A percentile compares a stretch with the other conserved stretches of the same genome.
Evolutionary conservation across 2,888 invertebrate genomes (phyloP).

Genomic region (Periphyllus acericola): DNA sequence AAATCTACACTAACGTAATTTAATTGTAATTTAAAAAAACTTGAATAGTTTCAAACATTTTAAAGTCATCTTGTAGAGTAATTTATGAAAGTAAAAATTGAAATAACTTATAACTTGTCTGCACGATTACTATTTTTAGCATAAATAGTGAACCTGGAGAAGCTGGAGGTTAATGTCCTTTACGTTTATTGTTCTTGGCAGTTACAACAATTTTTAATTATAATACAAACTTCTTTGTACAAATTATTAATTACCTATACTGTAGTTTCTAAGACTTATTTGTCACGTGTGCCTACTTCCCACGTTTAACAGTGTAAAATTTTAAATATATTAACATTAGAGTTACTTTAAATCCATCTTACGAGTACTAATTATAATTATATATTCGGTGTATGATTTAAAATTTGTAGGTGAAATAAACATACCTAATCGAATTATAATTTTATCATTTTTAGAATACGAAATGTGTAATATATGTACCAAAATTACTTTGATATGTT

Average conservation of each 20-base stretch:
- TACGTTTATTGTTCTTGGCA: conserved; percentile 52
- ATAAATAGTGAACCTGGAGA: conserved; percentile 50
- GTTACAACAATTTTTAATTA: conserved; percentile 20
- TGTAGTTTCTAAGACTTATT: neutral
- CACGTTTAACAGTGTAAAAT: neutral
- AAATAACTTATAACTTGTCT: neutral
- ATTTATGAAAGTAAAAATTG: conserved; percentile 11
- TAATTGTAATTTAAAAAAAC: no score
- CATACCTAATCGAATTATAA: no score
- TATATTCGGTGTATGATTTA: no score
- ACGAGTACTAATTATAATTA: neutral
- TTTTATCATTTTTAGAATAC: no score
- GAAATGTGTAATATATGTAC: no score
- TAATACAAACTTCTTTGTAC: neutral
- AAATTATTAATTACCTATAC: neutral
- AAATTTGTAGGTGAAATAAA: no score
- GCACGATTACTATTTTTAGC: conserved; percentile 51
- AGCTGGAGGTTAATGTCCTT: conserved; percentile 52
- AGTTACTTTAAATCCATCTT: neutral
- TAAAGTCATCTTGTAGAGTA: neutral
- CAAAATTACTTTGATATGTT: no score
- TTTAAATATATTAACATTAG: neutral
- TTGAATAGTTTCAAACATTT: neutral
- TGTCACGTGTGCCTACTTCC: neutral
- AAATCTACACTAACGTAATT: no score